These are phyloP conservation scores for Mesoclemmys tuberculata DNA, from an alignment of 2,113 vertebrate genomes.

Conservation along the genomic window DNA sequence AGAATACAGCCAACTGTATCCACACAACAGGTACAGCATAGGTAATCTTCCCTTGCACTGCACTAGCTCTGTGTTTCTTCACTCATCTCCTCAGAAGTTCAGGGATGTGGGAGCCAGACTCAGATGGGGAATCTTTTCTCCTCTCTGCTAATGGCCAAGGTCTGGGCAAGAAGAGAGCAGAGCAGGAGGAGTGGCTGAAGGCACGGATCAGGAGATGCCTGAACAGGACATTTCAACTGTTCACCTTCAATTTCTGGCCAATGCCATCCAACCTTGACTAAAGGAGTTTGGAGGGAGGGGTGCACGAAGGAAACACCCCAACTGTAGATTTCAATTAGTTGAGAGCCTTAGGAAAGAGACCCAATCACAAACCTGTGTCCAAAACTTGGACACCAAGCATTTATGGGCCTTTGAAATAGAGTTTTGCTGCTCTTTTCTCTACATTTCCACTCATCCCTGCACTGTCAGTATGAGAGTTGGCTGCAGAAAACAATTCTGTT, in stretches of 20 bases:
- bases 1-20: background rate
- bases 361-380: background rate
- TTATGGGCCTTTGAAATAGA: too few relatives aligned
- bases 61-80: background rate
- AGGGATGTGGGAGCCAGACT: background rate
- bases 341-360: background rate
- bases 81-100: background rate
- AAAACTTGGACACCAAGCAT: too few relatives aligned
- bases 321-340: background rate
- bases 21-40: fast-evolving
- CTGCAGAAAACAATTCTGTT: background rate
- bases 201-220: background rate
- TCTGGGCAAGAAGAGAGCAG: background rate
- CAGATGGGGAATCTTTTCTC: background rate
- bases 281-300: background rate
- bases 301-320: background rate
- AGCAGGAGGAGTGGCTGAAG: background rate
- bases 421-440: too few relatives aligned
- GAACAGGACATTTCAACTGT: slow-evolving; percentile 18
- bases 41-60: background rate
- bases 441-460: too few relatives aligned
- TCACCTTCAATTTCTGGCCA: background rate
- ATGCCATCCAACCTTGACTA: background rate
- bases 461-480: background rate
- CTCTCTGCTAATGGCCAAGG: background rate